Evolutionary conservation across 2,888 invertebrate species (phyloP).

Genomic region (Orthonychiurus folsomi): DNA sequence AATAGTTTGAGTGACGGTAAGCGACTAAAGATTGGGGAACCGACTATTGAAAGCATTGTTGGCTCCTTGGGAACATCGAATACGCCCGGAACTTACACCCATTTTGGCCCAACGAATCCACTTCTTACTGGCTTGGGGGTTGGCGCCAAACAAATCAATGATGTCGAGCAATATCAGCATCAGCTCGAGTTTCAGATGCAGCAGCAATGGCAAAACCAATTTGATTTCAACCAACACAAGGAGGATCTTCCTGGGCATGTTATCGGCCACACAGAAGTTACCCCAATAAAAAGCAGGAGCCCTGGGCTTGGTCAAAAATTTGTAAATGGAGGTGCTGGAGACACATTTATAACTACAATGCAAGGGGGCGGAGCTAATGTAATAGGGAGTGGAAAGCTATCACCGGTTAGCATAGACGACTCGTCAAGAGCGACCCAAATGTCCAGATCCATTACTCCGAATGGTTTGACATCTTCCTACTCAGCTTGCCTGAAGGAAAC

Average conservation of each 20-base stretch:
- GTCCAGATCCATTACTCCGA: not conserved
- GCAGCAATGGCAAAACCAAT: not conserved
- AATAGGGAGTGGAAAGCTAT: not conserved
- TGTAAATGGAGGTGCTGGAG: not conserved
- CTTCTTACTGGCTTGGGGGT: not conserved
- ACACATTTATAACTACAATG: no score
- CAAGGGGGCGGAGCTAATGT: not conserved
- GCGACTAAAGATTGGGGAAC: conserved; percentile 18
- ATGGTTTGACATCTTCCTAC: not conserved
- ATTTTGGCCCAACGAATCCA: conserved; percentile 29
- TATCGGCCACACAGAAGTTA: not conserved
- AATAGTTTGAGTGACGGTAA: not conserved
- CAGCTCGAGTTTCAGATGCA: not conserved
- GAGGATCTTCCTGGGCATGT: not conserved
- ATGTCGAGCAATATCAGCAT: not conserved
- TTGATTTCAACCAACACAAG: not conserved
- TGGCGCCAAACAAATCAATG: not conserved
- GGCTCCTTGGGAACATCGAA: conserved; percentile 35
- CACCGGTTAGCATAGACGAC: not conserved
- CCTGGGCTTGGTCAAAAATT: not conserved
- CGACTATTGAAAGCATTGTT: conserved; percentile 39
- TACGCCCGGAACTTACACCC: conserved; percentile 34
- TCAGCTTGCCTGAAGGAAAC: not conserved
- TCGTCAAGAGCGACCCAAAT: not conserved
- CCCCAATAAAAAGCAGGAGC: not conserved